These are phyloP conservation scores for Drosophila elegans DNA, from an alignment of 1,140 invertebrate species.

Conservation along the genomic window DNA sequence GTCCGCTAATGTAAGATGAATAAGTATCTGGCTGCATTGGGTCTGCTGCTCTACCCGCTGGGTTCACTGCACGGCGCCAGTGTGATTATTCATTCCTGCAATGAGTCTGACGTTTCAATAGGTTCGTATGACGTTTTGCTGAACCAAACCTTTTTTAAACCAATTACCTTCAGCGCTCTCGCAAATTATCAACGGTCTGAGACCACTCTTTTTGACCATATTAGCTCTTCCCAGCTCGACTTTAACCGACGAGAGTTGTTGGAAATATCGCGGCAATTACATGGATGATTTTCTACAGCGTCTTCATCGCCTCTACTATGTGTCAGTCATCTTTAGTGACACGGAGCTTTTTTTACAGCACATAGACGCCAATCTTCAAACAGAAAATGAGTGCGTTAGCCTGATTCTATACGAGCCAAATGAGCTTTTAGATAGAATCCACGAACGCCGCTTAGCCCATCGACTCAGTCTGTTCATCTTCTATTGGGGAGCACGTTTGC, in stretches of 20 bases:
- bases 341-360: slow-evolving; percentile 67
- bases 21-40: not conserved
- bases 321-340: slow-evolving; percentile 75
- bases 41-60: not conserved
- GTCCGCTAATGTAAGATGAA: not conserved
- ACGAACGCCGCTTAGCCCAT: slow-evolving; percentile 66
- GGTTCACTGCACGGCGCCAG: not conserved
- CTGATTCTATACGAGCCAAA: slow-evolving; percentile 71
- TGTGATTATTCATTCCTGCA: not conserved
- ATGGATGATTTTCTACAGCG: slow-evolving; percentile 71
- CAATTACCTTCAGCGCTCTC: slow-evolving; percentile 59
- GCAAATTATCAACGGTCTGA: slow-evolving; percentile 72
- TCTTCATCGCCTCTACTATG: slow-evolving; percentile 66
- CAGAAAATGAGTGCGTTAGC: slow-evolving; percentile 77
- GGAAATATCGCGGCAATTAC: slow-evolving; percentile 40
- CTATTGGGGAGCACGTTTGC: slow-evolving; percentile 76
- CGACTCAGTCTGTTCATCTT: slow-evolving; percentile 81
- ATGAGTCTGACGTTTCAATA: not conserved
- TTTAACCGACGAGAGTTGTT: slow-evolving; percentile 20
- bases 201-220: slow-evolving; percentile 61
- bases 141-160: not conserved
- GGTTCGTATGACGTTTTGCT: not conserved
- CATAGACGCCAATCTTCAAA: slow-evolving; percentile 70
- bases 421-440: slow-evolving; percentile 55
- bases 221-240: slow-evolving; percentile 35